phyloP scores from a whole-genome alignment of 1,140 invertebrate species.

The Marisa cornuarietis region DNA sequence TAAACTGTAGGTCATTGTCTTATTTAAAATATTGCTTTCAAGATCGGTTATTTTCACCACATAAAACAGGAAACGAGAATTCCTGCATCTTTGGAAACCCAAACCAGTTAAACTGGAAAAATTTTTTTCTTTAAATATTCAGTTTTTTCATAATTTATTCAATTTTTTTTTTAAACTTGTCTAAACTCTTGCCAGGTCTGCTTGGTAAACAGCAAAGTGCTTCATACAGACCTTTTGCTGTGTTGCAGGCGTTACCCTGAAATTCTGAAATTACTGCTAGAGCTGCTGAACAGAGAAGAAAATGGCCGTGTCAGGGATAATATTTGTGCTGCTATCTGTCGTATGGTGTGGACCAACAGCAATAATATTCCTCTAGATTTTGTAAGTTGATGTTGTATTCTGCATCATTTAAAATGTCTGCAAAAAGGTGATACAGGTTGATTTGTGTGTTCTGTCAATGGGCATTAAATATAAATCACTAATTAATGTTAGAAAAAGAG shows the following conservation, averaged over 20 bases:
- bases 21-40: too few relatives aligned
- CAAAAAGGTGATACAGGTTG: background rate
- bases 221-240: too few relatives aligned
- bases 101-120: background rate
- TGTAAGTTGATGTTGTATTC: slow-evolving; percentile 53
- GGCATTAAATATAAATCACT: background rate
- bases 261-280: slow-evolving; percentile 75
- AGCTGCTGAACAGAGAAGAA: slow-evolving; percentile 72
- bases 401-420: background rate
- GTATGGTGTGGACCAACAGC: slow-evolving; percentile 76
- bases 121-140: background rate
- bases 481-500: too few relatives aligned
- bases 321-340: slow-evolving; percentile 79
- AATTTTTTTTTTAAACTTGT: too few relatives aligned
- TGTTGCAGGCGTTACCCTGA: slow-evolving; percentile 71
- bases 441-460: background rate
- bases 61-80: too few relatives aligned
- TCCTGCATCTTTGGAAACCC: background rate
- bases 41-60: too few relatives aligned
- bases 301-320: slow-evolving; percentile 77
- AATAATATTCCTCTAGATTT: slow-evolving; percentile 74
- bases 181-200: too few relatives aligned
- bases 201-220: too few relatives aligned
- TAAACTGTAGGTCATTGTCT: too few relatives aligned
- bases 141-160: background rate